Base-by-base conservation (phyloP, 1,140 invertebrate species). In the Ruditapes philippinarum region DNA sequence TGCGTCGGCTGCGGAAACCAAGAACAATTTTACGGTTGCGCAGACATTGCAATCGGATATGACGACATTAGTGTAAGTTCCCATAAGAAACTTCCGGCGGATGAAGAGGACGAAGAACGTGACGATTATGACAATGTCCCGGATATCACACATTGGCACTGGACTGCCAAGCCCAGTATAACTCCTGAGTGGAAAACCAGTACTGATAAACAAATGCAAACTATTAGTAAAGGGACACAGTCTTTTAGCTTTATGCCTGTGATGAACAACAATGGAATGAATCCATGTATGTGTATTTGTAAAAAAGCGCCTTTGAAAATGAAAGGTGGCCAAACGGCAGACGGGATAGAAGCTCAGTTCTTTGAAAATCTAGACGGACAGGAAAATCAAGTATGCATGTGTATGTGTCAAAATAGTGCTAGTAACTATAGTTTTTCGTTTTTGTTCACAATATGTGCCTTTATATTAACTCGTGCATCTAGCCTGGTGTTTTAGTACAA, bases 21-120 rank as follows among this genome's bases (percentile, higher is more conserved):
- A 74, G 94, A 95, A 87, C 93, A 95, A 83, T 95, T 95, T 85
- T 94, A 94, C 90, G 94, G 93, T 40, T 95, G 94, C 82, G 92
- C 94, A 3, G 94, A 95, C 82, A 89, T 95, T 65, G 92, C 94
- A 5, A 94, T 95, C 22, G 94, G 94, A 19, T 90, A 93, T 84
- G 83, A 91, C 11, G 92, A 94, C 14, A 90, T 93, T 3, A 74
- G 87, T 25, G 83, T 89, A 25, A 33, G 57, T 51, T 25, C 68
- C 17, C 87, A 89, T 49, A 89, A 57, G 70, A 22, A n/a, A 76
- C 87, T 89, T 82, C 87, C 68, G 78, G 87, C 79, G n/a, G 87
- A 89, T 82, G 33, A 31, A 12, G 68, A 81, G 1, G 87, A 88
- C 9, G 87, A 76, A 31, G 14, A n/a, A 7, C 51, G 54, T 62